A percentile compares a stretch with the other conserved stretches of the same genome.
phyloP scores from a whole-genome alignment of 2,888 invertebrate species.

The Scaptomyza tumidula region DNA sequence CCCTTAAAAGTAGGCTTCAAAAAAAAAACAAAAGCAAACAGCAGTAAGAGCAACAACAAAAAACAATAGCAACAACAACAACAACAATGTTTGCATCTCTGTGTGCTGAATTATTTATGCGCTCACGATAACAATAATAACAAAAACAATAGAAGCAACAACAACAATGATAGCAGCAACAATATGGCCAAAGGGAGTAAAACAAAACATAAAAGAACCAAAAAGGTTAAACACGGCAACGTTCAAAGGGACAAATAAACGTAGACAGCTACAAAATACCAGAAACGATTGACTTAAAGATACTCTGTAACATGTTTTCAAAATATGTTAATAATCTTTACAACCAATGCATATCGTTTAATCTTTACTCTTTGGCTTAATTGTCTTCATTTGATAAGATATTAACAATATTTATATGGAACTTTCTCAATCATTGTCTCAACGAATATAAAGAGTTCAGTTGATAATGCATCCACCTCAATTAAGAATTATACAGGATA shows the following conservation, averaged over 20 bases:
- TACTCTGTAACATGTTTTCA: slow-evolving; percentile 5
- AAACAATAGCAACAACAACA: slow-evolving; percentile 2
- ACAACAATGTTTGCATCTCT: slow-evolving; percentile 28
- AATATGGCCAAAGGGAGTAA: slow-evolving; percentile 59
- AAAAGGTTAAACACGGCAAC: slow-evolving; percentile 69
- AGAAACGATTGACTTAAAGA: neutral
- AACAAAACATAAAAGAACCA: neutral
- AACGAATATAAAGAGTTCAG: neutral
- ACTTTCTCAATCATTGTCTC: neutral
- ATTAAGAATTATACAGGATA: slow-evolving; percentile 40
- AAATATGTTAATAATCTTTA: too few relatives aligned
- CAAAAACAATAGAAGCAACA: slow-evolving; percentile 37
- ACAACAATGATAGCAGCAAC: slow-evolving; percentile 49
- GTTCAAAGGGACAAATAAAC: slow-evolving; percentile 55
- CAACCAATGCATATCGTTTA: too few relatives aligned
- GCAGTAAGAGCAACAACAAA: slow-evolving; percentile 25
- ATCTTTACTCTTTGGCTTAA: too few relatives aligned
- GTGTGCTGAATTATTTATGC: slow-evolving; percentile 67
- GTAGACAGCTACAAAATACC: slow-evolving; percentile 16
- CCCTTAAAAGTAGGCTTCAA: slow-evolving; percentile 42
- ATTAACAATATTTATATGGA: neutral
- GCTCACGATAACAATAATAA: slow-evolving; percentile 47
- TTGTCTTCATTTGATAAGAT: too few relatives aligned
- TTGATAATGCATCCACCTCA: neutral
- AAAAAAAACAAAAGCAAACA: slow-evolving; percentile 29